Evolutionary conservation across 2,888 invertebrate genomes (phyloP), one percentile per base, ranked within the genome.

Genomic region (Iphiclides podalirius): DNA sequence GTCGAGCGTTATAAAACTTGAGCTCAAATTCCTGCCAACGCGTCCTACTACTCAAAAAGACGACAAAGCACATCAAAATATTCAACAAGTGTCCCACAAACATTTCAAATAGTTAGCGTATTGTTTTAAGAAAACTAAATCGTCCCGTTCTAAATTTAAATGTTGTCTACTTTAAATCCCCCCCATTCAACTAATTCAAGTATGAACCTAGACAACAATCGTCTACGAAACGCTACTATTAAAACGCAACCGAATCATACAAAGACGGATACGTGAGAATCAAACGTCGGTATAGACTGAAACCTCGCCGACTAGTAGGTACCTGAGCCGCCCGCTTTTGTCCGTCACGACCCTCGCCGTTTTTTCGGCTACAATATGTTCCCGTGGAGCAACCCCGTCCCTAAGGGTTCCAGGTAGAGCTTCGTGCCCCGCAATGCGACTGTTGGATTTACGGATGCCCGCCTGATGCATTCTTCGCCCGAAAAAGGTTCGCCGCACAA

Each of bases 301-400:
- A 33, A 17, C 4, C 12, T 14, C 20, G 37, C 34, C 17, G 39
- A 38, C 36, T 31, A 16, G 41, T n/a, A n/a, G 53, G 63, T 71
- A 71, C 71, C 75, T 74, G 75, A 57, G 54, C 59, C 56, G 49
- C n/a, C n/a, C 72, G 66, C 75, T 81, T 79, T 80, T 85, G 71
- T 61, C 49, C 47, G 62, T 60, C 59, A 62, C 75, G 83, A 82
- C 86, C 87, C 85, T 73, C 74, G 66, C 67, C n/a, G n/a, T 84
- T 87, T 87, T 86, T 87, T 86, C 79, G 66, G 68, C 66, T 63
- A 79, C 81, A 79, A 79, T 77, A 67, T 72, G 75, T 70, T 70
- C 70, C 70, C 72, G 74, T 72, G 66, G 72, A 67, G 70, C 75
- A 71, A 72, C 77, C 82, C 81, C 71, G 20, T 71, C n/a, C n/a